These are phyloP conservation scores for Sarotherodon lohbergeri DNA, from an alignment of 2,113 vertebrate genomes.

Conservation along the genomic window DNA sequence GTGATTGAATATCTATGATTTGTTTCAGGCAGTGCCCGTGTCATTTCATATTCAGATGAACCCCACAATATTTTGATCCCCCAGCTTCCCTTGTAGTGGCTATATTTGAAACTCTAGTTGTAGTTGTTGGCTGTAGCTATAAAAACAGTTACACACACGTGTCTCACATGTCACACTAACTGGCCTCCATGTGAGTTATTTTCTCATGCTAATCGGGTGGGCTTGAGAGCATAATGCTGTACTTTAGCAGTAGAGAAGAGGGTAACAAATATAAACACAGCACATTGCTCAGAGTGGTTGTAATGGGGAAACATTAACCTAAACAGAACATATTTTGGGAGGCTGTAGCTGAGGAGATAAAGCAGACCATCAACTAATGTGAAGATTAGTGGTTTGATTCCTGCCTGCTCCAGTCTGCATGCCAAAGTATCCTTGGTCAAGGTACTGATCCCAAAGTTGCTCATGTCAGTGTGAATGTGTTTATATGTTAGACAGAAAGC, in stretches of 20 bases:
- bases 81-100: background rate
- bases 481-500: background rate
- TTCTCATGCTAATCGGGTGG: background rate
- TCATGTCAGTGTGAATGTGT: background rate
- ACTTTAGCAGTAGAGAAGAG: background rate
- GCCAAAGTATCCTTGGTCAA: background rate
- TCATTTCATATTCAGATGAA: background rate
- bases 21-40: background rate
- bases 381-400: background rate
- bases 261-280: background rate
- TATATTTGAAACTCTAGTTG: constrained; percentile 1
- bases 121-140: background rate
- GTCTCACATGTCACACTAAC: background rate
- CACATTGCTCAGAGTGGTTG: background rate
- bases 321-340: background rate
- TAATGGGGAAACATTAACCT: background rate
- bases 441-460: background rate
- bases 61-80: background rate
- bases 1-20: background rate
- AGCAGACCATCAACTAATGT: background rate
- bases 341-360: background rate
- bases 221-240: background rate
- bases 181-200: background rate
- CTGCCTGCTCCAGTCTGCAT: background rate
- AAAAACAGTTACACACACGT: background rate